phyloP scores from a whole-genome alignment of 2,113 vertebrate species.

The Ramphastos sulfuratus region DNA sequence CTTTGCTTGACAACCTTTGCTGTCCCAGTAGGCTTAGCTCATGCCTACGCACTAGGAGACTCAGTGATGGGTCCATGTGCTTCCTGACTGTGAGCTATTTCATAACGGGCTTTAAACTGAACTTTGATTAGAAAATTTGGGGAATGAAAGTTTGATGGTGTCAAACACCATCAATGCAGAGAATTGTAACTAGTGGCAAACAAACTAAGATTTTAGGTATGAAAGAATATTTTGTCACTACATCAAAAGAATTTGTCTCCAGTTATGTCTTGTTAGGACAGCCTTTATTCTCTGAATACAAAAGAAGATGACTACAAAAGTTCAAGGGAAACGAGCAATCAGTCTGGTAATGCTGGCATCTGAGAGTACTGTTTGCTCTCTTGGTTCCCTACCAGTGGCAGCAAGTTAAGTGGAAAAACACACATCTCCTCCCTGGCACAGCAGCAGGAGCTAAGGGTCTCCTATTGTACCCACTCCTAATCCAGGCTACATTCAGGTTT shows the following conservation, averaged over 20 bases:
- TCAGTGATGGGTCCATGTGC: background rate
- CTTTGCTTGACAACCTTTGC: background rate
- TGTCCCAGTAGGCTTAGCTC: background rate
- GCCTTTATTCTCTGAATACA: background rate
- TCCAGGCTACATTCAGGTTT: conserved; percentile 16
- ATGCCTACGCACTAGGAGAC: background rate
- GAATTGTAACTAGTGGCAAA: background rate
- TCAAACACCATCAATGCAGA: background rate
- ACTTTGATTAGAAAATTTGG: background rate
- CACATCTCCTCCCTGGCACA: background rate
- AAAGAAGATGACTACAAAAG: background rate
- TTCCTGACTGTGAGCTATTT: background rate
- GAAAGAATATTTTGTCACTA: background rate
- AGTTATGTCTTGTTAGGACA: background rate
- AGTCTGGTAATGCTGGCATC: background rate
- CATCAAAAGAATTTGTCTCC: background rate
- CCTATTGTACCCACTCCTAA: conserved; percentile 30
- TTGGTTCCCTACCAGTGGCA: background rate
- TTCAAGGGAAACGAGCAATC: conserved; percentile 5
- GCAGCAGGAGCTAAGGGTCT: conserved; percentile 4
- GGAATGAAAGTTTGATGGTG: background rate
- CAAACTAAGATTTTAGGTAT: background rate
- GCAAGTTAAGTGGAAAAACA: conserved; percentile 4
- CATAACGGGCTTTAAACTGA: background rate
- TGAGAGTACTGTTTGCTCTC: background rate